Evolutionary conservation across 2,113 vertebrate genomes (phyloP), one percentile per base, ranked within the genome.

Genomic region (Paracanthobrama guichenoti): DNA sequence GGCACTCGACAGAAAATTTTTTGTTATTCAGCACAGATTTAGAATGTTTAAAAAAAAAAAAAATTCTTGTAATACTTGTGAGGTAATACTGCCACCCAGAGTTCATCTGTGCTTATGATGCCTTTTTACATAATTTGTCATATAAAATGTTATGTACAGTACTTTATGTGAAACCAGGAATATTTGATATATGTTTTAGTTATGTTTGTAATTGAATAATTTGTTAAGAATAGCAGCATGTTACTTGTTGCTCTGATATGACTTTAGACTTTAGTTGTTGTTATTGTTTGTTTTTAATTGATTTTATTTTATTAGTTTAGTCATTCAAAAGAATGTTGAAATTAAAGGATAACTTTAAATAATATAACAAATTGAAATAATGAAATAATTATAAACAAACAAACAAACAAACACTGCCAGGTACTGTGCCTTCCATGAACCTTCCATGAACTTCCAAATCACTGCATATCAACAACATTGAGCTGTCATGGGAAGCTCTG

Each of bases 61-160:
- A 2, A 31, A 62, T 42, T 24, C 2, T 26, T 22, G 5, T 18
- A 66, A 22, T 24, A 35, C 31, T 69, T 80, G 3, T 86, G 44
- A 77, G 46, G 62, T 24, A 62, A 77, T 22, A 60, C 85, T 83
- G 85, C 85, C 85, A 78, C 73, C 85, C 26, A 62, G 60, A 77
- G 85, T 82, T 22, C 31, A 75, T 46, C 35, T 77, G 50, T 26
- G 13, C 39, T 55, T 35, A 57, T 55, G 53, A 8, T 22, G 53
- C 16, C 18, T 4, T 11, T 31, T 20, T 11, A 11, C 11, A 22
- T 39, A 22, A 2, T 39, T 39, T 42, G 28, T 20, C 28, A 10
- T 35, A 18, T 9, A 35, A 35, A 35, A 35, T 20, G 64, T 20
- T 2, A 22, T 69, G 35, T 1, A 39, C 39, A 39, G 39, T 39